Evolutionary conservation across 2,888 invertebrate species (phyloP).

Genomic region (Hirudinaria manillensis): DNA sequence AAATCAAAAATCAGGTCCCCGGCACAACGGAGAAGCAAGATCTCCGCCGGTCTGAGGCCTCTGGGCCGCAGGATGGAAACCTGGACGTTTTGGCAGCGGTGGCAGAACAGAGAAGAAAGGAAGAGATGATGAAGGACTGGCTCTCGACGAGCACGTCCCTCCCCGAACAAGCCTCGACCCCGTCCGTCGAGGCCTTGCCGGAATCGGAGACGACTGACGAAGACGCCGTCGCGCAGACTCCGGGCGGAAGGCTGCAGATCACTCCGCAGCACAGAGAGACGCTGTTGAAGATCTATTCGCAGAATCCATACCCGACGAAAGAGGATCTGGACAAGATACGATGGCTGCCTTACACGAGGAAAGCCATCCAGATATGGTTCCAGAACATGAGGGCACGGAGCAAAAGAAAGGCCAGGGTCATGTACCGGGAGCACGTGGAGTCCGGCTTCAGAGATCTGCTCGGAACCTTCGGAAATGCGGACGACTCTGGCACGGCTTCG

Average conservation of each 20-base stretch:
- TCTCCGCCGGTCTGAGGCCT: no score
- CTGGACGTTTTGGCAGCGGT: conserved; percentile 31
- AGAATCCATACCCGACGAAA: conserved; percentile 85
- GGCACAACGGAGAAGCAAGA: no score
- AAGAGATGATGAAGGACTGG: conserved; percentile 21
- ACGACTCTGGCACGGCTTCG: no score
- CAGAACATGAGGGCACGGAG: conserved; percentile 79
- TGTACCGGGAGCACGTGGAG: conserved; percentile 22
- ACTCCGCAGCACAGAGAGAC: conserved; percentile 85
- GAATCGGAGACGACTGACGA: neutral
- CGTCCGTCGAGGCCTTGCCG: neutral
- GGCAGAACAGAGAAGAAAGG: conserved; percentile 26
- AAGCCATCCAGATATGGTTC: conserved; percentile 74
- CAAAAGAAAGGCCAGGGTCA: conserved; percentile 55
- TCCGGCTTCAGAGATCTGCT: neutral
- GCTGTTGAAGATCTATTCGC: conserved; percentile 78
- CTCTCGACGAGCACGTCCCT: neutral
- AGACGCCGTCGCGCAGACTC: conserved; percentile 49
- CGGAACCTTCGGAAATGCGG: neutral
- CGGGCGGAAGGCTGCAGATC: conserved; percentile 83
- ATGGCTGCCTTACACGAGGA: conserved; percentile 87
- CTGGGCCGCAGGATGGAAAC: conserved; percentile 3
- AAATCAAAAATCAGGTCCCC: no score
- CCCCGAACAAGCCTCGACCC: neutral
- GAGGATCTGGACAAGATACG: conserved; percentile 76